Evolutionary conservation across 2,888 invertebrate genomes (phyloP).

Genomic region (Syritta pipiens): DNA sequence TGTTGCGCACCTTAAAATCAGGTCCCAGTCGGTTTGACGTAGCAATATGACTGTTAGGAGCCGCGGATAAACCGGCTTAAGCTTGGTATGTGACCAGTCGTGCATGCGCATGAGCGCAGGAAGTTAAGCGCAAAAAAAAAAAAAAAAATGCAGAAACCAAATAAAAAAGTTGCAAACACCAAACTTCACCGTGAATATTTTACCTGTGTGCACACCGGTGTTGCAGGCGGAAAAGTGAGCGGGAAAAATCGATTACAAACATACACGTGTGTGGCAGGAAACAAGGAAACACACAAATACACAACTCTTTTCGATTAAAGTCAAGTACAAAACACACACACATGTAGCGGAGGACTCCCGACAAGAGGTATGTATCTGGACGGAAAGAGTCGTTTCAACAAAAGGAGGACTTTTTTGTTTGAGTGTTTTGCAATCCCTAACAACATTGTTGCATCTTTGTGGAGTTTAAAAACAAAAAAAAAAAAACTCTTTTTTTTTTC

Average conservation of each 20-base stretch:
- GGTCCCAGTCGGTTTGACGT: slow-evolving; percentile 22
- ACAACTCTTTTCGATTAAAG: slow-evolving; percentile 52
- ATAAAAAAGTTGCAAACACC: no score
- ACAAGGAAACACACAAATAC: slow-evolving; percentile 45
- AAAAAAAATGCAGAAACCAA: slow-evolving; percentile 2
- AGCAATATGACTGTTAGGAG: slow-evolving; percentile 37
- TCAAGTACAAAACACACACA: slow-evolving; percentile 58
- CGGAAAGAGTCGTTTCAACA: no score
- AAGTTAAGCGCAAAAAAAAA: slow-evolving; percentile 24
- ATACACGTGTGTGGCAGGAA: neutral
- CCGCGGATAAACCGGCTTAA: slow-evolving; percentile 56
- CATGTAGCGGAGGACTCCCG: neutral
- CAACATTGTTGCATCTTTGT: slow-evolving; percentile 50
- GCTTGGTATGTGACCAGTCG: slow-evolving; percentile 67
- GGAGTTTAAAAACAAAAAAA: neutral
- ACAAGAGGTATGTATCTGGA: neutral
- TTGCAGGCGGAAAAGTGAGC: slow-evolving; percentile 53
- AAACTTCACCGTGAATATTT: slow-evolving; percentile 66
- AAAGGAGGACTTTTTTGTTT: slow-evolving; percentile 2
- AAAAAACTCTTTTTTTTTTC: slow-evolving; percentile 14
- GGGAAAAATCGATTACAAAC: slow-evolving; percentile 37
- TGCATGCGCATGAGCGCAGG: slow-evolving; percentile 60
- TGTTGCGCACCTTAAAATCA: slow-evolving; percentile 43
- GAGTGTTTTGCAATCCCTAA: neutral
- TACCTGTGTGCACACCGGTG: neutral